These are phyloP conservation scores for Nemoura dubitans DNA, from an alignment of 2,888 invertebrate species.

Conservation along the genomic window DNA sequence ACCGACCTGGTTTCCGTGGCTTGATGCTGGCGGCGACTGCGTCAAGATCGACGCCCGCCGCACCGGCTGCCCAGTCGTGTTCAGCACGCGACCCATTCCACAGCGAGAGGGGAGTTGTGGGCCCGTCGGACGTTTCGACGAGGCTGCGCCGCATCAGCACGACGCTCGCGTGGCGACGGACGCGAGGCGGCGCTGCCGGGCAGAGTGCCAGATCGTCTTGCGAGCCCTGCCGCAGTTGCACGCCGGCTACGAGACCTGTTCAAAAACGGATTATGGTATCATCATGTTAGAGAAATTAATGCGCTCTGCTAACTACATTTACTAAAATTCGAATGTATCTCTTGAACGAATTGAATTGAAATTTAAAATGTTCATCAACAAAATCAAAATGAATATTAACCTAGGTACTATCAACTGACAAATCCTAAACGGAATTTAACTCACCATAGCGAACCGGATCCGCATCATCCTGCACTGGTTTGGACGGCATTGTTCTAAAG, in stretches of 20 bases:
- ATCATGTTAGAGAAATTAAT: too few relatives aligned
- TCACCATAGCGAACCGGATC: conserved; percentile 45
- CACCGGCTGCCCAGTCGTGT: conserved; percentile 49
- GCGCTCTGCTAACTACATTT: too few relatives aligned
- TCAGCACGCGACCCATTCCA: conserved; percentile 46
- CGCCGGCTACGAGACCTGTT: conserved; percentile 47
- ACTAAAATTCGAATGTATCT: too few relatives aligned
- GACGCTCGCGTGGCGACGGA: conserved; percentile 53
- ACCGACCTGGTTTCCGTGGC: conserved; percentile 34
- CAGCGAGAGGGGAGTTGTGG: conserved; percentile 46
- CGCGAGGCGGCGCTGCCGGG: conserved; percentile 50
- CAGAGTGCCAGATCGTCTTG: conserved; percentile 53
- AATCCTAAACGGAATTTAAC: conserved; percentile 14
- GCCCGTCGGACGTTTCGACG: conserved; percentile 47
- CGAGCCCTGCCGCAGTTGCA: conserved; percentile 50
- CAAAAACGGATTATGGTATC: too few relatives aligned
- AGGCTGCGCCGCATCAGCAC: conserved; percentile 52
- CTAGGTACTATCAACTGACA: background rate
- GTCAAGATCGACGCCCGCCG: conserved; percentile 54
- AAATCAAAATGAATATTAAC: too few relatives aligned
- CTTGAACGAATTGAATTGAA: too few relatives aligned
- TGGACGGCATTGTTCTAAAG: background rate
- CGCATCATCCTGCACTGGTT: background rate
- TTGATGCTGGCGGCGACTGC: conserved; percentile 54
- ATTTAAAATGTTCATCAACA: too few relatives aligned